Evolutionary conservation across 2,797 vertebrate genomes (phyloP), one percentile per base, ranked within the genome.

Genomic region (Cossypha dichroa): DNA sequence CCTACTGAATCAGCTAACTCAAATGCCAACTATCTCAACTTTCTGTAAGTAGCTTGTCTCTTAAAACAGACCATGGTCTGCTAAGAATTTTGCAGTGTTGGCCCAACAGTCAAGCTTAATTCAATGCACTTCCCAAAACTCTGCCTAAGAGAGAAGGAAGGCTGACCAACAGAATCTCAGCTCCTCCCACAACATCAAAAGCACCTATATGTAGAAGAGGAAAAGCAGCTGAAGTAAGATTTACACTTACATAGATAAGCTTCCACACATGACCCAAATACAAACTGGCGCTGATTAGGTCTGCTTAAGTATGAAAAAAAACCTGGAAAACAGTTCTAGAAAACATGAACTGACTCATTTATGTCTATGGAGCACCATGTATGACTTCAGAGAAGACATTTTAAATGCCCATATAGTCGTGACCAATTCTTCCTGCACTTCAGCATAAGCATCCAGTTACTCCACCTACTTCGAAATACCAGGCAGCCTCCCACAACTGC

Each of bases 401-500:
- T 95, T 34, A 88, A 84, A 93, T 92, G 86, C 67, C 90, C 55
- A 11, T 94, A 69, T 25, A 94, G 88, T 96, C 92, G 90, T 96
- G 96, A 96, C 90, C 88, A 82, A 94, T 45, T 92, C 80, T 82
- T 93, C 52, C 77, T 34, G 93, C 67, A 81, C 79, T 93, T 94
- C 73, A 84, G 64, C 76, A 76, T 51, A 91, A 96, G 79, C 79
- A 88, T 72, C 73, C 69, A 93, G 82, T 76, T 90, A 86, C 59
- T 92, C 90, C 93, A 86, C 93, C 96, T 94, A 95, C 96, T 49
- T 73, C 1, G 0, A 95, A 96, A 96, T 94, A 70, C 80, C 70
- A 94, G 63, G 85, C 94, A 94, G 79, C 93, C 95, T 90, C 96
- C 95, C 85, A 96, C 91, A 90, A 88, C 62, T 91, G 85, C 66